These are phyloP conservation scores for Hemicordylus capensis DNA, from an alignment of 2,113 vertebrate genomes.

Conservation along the genomic window DNA sequence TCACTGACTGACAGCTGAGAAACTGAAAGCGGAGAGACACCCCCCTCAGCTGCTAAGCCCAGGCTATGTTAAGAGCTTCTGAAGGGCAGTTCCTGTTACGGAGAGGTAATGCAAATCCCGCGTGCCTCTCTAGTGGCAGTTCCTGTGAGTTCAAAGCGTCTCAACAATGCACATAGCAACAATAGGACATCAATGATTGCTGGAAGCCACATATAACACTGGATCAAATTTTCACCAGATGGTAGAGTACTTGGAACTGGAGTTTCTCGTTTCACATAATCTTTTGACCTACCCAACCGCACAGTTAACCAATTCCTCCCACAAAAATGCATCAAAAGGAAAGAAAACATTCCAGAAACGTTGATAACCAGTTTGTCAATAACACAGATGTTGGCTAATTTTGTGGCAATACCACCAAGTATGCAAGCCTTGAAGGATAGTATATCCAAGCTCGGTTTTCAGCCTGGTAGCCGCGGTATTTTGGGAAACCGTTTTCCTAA, in stretches of 20 bases:
- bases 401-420: neutral
- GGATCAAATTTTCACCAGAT: conserved; percentile 29
- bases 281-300: conserved; percentile 44
- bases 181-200: neutral
- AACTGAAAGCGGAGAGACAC: neutral
- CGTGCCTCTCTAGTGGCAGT: neutral
- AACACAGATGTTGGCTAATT: conserved; percentile 22
- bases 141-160: neutral
- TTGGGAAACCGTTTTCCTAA: neutral
- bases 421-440: neutral
- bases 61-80: neutral
- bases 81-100: neutral
- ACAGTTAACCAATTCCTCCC: conserved; percentile 51
- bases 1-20: neutral
- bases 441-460: neutral
- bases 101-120: fast-evolving
- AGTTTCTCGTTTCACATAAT: conserved; percentile 49
- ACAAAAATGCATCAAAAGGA: fast-evolving
- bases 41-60: conserved; percentile 14
- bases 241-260: conserved; percentile 42
- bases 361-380: conserved; percentile 14
- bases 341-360: neutral
- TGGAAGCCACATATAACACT: conserved; percentile 44
- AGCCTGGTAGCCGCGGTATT: too few species aligned
- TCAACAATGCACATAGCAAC: fast-evolving